phyloP scores from a whole-genome alignment of 2,797 vertebrate species.

The Epinephelus awoara region DNA sequence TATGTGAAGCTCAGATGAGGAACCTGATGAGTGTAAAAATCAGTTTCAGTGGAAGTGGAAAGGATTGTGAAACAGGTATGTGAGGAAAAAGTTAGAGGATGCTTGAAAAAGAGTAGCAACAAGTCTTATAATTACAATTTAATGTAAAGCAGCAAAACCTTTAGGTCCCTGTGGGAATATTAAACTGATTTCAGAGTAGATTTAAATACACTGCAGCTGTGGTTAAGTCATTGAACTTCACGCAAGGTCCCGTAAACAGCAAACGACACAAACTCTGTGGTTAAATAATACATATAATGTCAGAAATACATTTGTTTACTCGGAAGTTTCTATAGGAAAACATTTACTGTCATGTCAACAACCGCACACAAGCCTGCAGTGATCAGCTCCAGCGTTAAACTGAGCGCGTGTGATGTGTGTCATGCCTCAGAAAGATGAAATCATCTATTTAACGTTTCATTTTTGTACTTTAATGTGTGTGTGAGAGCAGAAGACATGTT shows the following conservation, averaged over 20 bases:
- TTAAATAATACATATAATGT: background rate
- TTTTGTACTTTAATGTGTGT: too few relatives aligned
- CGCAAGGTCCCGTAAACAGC: background rate
- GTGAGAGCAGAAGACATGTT: background rate
- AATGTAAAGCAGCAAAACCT: background rate
- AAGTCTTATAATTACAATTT: background rate
- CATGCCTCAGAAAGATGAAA: background rate
- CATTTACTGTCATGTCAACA: slow-evolving; percentile 6
- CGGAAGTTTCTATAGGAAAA: background rate
- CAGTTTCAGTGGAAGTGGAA: background rate
- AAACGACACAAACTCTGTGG: background rate
- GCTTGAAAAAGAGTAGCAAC: background rate
- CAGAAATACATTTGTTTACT: background rate
- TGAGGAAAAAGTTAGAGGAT: background rate
- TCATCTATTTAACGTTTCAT: too few relatives aligned
- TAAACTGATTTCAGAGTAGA: background rate
- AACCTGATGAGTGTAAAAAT: background rate
- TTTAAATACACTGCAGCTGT: background rate
- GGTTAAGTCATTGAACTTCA: slow-evolving; percentile 10
- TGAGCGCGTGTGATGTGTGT: slow-evolving; percentile 13
- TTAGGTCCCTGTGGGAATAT: background rate
- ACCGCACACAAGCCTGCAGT: background rate
- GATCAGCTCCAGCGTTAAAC: fast-evolving
- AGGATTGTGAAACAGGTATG: background rate
- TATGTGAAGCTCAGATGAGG: slow-evolving; percentile 1